These are phyloP conservation scores for Oreotrochilus melanogaster DNA, from an alignment of 2,113 vertebrate species.

Conservation along the genomic window DNA sequence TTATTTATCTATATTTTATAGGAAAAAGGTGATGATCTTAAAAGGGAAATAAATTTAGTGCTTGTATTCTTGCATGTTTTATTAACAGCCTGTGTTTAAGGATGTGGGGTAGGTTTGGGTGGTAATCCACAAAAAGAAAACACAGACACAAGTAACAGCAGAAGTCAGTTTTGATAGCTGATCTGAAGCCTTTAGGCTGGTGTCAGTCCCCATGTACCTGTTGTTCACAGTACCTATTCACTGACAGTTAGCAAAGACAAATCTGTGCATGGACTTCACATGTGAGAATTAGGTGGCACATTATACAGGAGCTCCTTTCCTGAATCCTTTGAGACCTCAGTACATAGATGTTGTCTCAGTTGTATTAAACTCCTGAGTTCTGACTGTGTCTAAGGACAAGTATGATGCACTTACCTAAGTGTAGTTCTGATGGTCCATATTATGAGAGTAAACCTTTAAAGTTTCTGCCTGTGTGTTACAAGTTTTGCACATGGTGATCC, in stretches of 20 bases:
- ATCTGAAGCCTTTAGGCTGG: background rate
- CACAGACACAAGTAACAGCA: background rate
- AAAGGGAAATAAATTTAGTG: background rate
- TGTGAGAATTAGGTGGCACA: background rate
- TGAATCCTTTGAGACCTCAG: background rate
- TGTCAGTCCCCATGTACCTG: background rate
- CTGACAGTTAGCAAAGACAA: background rate
- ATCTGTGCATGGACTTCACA: background rate
- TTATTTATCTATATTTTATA: background rate
- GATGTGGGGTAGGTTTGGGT: background rate
- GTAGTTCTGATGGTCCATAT: background rate
- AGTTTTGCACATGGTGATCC: background rate
- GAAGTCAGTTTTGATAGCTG: background rate
- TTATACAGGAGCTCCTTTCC: background rate
- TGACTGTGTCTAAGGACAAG: background rate
- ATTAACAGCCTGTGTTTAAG: background rate
- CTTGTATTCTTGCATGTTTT: background rate
- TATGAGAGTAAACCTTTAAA: background rate
- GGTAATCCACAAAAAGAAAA: background rate
- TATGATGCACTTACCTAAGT: background rate
- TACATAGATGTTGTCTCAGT: background rate
- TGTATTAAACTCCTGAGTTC: background rate
- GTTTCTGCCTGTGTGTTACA: fast-evolving
- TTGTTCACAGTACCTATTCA: background rate
- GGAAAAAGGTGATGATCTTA: background rate